These are phyloP conservation scores for Cariama cristata DNA, from an alignment of 2,113 vertebrate species.

Conservation along the genomic window DNA sequence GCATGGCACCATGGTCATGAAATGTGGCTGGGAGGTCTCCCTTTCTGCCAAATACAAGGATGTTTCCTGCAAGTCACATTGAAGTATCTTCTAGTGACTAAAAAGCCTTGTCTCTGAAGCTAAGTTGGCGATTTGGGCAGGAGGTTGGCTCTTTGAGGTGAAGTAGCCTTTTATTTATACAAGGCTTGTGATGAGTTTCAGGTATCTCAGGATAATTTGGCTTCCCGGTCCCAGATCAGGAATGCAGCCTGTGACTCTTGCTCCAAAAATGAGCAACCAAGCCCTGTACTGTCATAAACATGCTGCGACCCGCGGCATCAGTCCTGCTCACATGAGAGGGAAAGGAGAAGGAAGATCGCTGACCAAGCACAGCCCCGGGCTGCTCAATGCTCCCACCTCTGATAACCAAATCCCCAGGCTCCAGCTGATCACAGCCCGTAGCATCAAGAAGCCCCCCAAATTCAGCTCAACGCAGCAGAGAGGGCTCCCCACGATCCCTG, in stretches of 20 bases:
- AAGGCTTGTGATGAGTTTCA: neutral
- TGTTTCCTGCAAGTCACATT: fast-evolving
- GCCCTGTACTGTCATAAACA: neutral
- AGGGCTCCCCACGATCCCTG: neutral
- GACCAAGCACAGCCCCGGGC: neutral
- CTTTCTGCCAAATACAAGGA: neutral
- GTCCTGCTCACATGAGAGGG: neutral
- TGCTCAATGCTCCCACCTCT: neutral
- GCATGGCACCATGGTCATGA: fast-evolving
- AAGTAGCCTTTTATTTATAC: neutral
- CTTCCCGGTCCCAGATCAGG: neutral
- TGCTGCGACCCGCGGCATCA: fast-evolving
- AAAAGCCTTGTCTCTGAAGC: neutral
- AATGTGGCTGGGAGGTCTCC: fast-evolving
- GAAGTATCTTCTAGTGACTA: neutral
- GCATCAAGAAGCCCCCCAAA: neutral
- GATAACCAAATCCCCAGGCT: fast-evolving
- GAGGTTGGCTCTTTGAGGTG: neutral
- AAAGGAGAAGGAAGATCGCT: slow-evolving; percentile 6
- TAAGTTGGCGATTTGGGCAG: neutral
- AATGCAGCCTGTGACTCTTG: neutral
- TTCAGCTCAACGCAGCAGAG: neutral
- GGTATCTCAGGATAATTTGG: neutral
- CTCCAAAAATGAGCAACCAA: neutral
- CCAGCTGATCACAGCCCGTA: neutral